Evolutionary conservation across 2,888 invertebrate species (phyloP).

Genomic region (Hyposoter didymator): DNA sequence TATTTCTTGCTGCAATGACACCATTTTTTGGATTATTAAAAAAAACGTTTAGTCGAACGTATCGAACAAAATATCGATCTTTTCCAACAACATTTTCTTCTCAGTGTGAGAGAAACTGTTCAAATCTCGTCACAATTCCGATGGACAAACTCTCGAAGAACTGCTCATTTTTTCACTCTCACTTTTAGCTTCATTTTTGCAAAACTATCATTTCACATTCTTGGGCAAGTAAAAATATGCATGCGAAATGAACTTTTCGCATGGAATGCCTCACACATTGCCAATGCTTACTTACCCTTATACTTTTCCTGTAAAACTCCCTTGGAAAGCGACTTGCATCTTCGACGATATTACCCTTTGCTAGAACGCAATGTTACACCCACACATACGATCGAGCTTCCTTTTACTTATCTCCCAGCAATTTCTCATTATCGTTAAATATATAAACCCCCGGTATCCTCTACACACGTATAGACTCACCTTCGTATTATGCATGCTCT

Average conservation of each 20-base stretch:
- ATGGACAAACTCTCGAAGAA: not conserved
- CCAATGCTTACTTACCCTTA: conserved; percentile 25
- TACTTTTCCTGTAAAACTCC: conserved; percentile 10
- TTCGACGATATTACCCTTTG: conserved; percentile 46
- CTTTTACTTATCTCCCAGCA: conserved; percentile 17
- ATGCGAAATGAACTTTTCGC: not conserved
- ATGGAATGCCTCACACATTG: not conserved
- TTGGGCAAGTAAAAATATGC: not conserved
- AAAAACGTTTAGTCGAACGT: no score
- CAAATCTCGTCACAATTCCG: no score
- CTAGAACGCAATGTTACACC: not conserved
- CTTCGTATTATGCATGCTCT: not conserved
- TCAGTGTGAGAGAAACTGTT: no score
- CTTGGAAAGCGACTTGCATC: conserved; percentile 42
- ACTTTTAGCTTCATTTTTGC: not conserved
- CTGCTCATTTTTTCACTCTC: not conserved
- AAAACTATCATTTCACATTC: not conserved
- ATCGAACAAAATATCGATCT: no score
- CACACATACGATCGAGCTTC: not conserved
- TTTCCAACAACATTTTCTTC: no score
- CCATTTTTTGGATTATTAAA: no score
- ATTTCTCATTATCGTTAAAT: conserved; percentile 10
- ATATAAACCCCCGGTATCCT: not conserved
- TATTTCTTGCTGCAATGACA: no score
- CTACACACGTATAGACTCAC: not conserved